phyloP scores from a whole-genome alignment of 1,140 invertebrate species.

The Capitella teleta region DNA sequence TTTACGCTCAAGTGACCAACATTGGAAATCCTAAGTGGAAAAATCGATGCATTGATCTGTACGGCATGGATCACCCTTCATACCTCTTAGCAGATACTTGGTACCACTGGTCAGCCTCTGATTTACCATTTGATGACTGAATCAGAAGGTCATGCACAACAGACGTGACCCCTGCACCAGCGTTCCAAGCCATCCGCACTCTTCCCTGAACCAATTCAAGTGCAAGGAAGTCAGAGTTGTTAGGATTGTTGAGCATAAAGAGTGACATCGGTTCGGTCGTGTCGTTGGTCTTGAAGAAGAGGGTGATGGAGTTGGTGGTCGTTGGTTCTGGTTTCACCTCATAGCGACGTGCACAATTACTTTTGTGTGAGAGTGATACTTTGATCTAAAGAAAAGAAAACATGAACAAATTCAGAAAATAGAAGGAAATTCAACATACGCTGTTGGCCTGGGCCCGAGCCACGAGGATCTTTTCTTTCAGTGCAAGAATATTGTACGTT shows the following conservation, averaged over 20 bases:
- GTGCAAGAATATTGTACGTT: conserved; percentile 49
- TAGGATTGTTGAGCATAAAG: conserved; percentile 46
- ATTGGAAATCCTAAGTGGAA: background rate
- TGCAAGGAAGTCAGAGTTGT: conserved; percentile 59
- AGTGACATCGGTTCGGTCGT: conserved; percentile 54
- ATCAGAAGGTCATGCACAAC: conserved; percentile 46
- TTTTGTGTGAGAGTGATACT: conserved; percentile 53
- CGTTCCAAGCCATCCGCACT: conserved; percentile 64
- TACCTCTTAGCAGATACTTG: conserved; percentile 56
- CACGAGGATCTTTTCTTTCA: conserved; percentile 61
- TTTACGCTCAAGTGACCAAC: background rate
- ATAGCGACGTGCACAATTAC: conserved; percentile 65
- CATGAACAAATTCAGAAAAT: conserved; percentile 7
- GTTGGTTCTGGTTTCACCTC: conserved; percentile 52
- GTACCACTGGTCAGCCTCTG: conserved; percentile 58
- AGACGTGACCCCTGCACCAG: conserved; percentile 53
- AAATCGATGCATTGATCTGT: too few species aligned
- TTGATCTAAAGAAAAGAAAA: conserved; percentile 53
- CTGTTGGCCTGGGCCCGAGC: conserved; percentile 68
- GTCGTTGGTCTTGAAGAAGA: conserved; percentile 55
- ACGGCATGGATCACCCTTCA: too few species aligned
- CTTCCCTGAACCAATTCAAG: conserved; percentile 66
- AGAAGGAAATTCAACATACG: conserved; percentile 47
- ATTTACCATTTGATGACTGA: conserved; percentile 45
- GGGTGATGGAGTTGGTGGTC: conserved; percentile 56